phyloP scores from a whole-genome alignment of 35 echinoderm and acorn worm species.

The Amphiura filiformis region DNA sequence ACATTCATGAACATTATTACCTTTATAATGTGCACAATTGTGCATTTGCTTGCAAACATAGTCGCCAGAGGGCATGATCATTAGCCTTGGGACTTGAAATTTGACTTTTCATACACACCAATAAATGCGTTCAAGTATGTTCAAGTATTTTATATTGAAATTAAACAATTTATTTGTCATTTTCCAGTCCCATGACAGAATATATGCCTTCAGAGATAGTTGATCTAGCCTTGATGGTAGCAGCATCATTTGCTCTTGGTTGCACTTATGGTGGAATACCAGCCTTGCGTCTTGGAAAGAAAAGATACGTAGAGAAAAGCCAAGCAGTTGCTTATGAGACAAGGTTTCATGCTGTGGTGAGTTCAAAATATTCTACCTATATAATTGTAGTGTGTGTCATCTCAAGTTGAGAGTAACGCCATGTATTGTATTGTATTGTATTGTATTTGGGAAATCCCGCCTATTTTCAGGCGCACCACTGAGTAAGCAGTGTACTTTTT shows the following conservation, averaged over 20 bases:
- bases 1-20: no score
- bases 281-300: conserved; percentile 62
- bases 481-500: no score
- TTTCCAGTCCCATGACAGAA: conserved; percentile 13
- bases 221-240: conserved; percentile 52
- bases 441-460: no score
- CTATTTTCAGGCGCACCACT: no score
- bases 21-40: no score
- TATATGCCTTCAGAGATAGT: conserved; percentile 61
- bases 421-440: background rate
- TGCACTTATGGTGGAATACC: conserved; percentile 82
- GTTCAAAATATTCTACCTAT: background rate
- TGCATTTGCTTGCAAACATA: no score
- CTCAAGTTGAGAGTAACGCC: no score
- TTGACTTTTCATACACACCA: background rate
- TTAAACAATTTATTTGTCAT: background rate
- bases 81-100: no score
- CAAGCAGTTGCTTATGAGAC: conserved; percentile 56
- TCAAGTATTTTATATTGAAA: background rate
- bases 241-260: conserved; percentile 40
- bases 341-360: conserved; percentile 69
- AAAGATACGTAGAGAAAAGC: conserved; percentile 78
- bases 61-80: no score
- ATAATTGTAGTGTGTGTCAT: background rate
- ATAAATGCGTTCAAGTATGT: background rate